Base-by-base conservation (phyloP, 2,113 vertebrate species). In the Pardalotus punctatus region DNA sequence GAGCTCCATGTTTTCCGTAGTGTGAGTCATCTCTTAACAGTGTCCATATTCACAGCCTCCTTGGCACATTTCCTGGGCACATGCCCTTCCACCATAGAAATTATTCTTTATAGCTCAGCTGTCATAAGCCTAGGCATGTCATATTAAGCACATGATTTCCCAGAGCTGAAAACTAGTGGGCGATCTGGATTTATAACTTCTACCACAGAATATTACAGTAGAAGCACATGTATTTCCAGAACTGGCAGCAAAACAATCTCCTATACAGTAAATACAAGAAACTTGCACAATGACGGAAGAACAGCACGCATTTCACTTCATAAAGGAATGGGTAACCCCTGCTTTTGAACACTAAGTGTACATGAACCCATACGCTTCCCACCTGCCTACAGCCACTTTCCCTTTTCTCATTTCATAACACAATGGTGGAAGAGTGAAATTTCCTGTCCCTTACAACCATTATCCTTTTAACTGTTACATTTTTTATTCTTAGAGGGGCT, bases 21-120 rank as follows among this genome's bases (percentile, higher is more conserved):
- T 1, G 24, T 69, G 86, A 96, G 69, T 94, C 86, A 94, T n/a
- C 86, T 56, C 76, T 45, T 51, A 91, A 90, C 82, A 95, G 67
- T n/a, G 73, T 66, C 83, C 86, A 84, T 35, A 94, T 65, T 91
- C 86, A 94, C 65, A 51, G 77, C 53, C 43, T 81, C 69, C 53
- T 56, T 88, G 77, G 88, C 94, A 93, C 64, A 16, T 24, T 58
- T 92, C 67, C 93, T 83, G 64, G 61, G 73, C 76, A 90, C 67
- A 54, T 38, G 64, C 51, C 67, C 86, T 81, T 92, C 83, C n/a
- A 71, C 53, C 83, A 86, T 0, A 81, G 65, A 91, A 74, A 70
- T 25, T 4, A 58, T 71, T 61, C 82, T 54, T 86, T 73, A 72
- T 6, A 94, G 60, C n/a, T 42, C 88, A 74, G 88, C 83, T 94